Evolutionary conservation across 1,140 invertebrate species (phyloP).

Genomic region (Drosophila willistoni): DNA sequence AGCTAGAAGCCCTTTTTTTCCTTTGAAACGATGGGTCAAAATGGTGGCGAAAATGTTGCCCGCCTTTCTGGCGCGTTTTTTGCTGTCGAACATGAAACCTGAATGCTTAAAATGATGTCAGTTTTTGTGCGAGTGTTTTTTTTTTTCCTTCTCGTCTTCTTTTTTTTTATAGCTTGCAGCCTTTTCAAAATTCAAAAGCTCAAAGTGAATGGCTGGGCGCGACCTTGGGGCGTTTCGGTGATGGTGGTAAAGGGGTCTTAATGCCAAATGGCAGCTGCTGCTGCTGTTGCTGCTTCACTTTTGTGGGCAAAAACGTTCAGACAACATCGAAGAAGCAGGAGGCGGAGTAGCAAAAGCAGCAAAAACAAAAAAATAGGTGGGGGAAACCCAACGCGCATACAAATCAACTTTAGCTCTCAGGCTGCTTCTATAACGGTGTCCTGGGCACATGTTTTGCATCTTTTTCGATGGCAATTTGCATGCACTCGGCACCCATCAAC

Average conservation of each 20-base stretch:
- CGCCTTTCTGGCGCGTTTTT: slow-evolving; percentile 34
- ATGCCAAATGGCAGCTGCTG: slow-evolving; percentile 65
- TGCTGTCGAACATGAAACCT: slow-evolving; percentile 46
- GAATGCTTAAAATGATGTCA: slow-evolving; percentile 67
- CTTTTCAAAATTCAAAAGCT: slow-evolving; percentile 81
- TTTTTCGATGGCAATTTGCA: slow-evolving; percentile 78
- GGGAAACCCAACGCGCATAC: slow-evolving; percentile 61
- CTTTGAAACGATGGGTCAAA: slow-evolving; percentile 22
- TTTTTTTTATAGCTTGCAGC: slow-evolving; percentile 31
- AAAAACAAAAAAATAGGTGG: slow-evolving; percentile 16
- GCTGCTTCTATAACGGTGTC: slow-evolving; percentile 20
- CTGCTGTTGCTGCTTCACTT: slow-evolving; percentile 40
- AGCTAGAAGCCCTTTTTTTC: slow-evolving; percentile 34
- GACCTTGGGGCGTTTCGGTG: slow-evolving; percentile 60
- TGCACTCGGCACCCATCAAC: slow-evolving; percentile 79
- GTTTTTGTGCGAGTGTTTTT: slow-evolving; percentile 51
- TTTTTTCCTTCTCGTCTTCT: not conserved
- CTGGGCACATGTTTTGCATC: slow-evolving; percentile 74
- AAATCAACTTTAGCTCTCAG: slow-evolving; percentile 64
- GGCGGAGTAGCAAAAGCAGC: not conserved
- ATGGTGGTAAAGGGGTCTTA: slow-evolving; percentile 34
- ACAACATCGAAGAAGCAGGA: slow-evolving; percentile 65
- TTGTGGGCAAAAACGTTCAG: slow-evolving; percentile 68
- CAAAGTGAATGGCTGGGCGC: slow-evolving; percentile 74
- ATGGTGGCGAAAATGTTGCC: slow-evolving; percentile 51